Evolutionary conservation across 1,140 invertebrate species (phyloP).

Genomic region (Trichoplusia ni): DNA sequence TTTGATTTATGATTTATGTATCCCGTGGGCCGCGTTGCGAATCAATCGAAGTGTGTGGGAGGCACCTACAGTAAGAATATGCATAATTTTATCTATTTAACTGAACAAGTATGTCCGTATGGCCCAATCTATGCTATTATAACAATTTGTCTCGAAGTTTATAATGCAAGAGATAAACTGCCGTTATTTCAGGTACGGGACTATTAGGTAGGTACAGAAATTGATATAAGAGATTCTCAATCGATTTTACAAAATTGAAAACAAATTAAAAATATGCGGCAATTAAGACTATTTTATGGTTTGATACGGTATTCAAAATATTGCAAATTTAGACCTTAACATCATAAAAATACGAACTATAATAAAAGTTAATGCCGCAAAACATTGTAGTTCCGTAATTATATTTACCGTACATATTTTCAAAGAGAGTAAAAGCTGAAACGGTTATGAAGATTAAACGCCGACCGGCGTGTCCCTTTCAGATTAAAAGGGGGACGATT

Average conservation of each 20-base stretch:
- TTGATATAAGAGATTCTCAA: not conserved
- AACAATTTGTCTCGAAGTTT: slow-evolving; percentile 5
- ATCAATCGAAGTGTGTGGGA: slow-evolving; percentile 56
- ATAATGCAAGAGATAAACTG: slow-evolving; percentile 1
- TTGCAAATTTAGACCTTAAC: too few relatives aligned
- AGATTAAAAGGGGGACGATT: slow-evolving; percentile 61
- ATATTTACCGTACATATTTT: slow-evolving; percentile 2
- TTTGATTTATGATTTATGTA: slow-evolving; percentile 74
- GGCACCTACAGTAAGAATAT: slow-evolving; percentile 1
- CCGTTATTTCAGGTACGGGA: slow-evolving; percentile 7
- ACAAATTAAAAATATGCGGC: too few relatives aligned
- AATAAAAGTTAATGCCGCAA: not conserved
- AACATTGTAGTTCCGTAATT: not conserved
- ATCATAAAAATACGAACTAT: too few relatives aligned
- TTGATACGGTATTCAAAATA: too few relatives aligned
- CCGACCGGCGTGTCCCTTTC: slow-evolving; percentile 48
- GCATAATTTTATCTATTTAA: slow-evolving; percentile 21
- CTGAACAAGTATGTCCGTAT: slow-evolving; percentile 11
- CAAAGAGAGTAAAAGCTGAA: slow-evolving; percentile 35
- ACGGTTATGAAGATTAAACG: slow-evolving; percentile 50
- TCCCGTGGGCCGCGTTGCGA: slow-evolving; percentile 55
- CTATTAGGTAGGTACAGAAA: too few relatives aligned
- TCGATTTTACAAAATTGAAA: too few relatives aligned
- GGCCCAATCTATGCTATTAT: slow-evolving; percentile 5
- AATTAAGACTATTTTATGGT: too few relatives aligned